phyloP scores from a whole-genome alignment of 2,797 vertebrate genomes.

The Lepilemur ruficaudatus region DNA sequence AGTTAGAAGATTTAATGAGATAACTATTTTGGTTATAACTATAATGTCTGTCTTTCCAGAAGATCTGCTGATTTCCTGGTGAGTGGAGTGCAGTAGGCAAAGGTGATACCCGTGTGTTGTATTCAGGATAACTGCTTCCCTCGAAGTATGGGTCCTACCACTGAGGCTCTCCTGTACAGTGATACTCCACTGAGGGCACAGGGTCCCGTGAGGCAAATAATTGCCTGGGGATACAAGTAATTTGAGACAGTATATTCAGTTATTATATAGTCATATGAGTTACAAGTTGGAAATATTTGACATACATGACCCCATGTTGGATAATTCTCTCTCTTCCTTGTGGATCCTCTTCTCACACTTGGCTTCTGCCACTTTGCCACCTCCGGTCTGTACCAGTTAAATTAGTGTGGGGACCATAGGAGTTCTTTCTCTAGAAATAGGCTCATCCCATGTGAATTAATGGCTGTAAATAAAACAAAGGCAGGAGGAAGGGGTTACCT shows the following conservation, averaged over 20 bases:
- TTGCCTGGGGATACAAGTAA: background rate
- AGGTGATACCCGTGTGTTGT: background rate
- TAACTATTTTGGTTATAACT: background rate
- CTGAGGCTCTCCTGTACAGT: background rate
- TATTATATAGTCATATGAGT: background rate
- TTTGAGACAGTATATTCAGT: background rate
- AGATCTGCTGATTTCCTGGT: background rate
- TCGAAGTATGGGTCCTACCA: background rate
- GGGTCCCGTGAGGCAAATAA: background rate
- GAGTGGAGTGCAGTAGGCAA: background rate
- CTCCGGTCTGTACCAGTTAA: background rate
- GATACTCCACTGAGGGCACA: background rate
- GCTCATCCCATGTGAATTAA: background rate
- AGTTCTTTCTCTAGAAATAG: background rate
- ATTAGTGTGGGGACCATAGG: background rate
- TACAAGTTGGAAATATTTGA: background rate
- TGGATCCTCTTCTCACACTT: background rate
- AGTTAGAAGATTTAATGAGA: background rate
- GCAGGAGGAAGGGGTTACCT: background rate
- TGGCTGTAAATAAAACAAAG: background rate
- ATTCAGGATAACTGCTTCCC: background rate
- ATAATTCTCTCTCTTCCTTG: background rate
- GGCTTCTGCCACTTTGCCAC: background rate
- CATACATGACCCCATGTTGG: background rate
- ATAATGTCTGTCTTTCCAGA: background rate